A percentile compares a stretch with the other conserved stretches of the same genome.
These are phyloP conservation scores for mouse (Mus musculus) DNA, from an alignment of 2,113 vertebrate genomes.

Conservation along the genomic window GRCm39 chr5:140614001-140614500, in stretches of 20 bases:
- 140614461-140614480: neutral
- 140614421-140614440: neutral
- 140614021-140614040: rapidly evolving
- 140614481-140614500: neutral
- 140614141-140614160: neutral
- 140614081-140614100: too few species aligned
- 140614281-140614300: too few species aligned
- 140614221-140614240: rapidly evolving
- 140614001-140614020: rapidly evolving
- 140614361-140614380: neutral
- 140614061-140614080: rapidly evolving
- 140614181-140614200: too few species aligned
- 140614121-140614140: neutral
- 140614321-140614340: neutral
- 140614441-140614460: neutral
- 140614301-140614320: neutral
- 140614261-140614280: too few species aligned
- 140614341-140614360: too few species aligned
- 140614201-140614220: rapidly evolving
- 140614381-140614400: neutral
- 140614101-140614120: too few species aligned
- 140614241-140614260: too few species aligned
- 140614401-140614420: neutral
- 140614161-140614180: rapidly evolving
- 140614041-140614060: neutral